Evolutionary conservation across 2,888 invertebrate species (phyloP).

Genomic region (Ophion costatus): DNA sequence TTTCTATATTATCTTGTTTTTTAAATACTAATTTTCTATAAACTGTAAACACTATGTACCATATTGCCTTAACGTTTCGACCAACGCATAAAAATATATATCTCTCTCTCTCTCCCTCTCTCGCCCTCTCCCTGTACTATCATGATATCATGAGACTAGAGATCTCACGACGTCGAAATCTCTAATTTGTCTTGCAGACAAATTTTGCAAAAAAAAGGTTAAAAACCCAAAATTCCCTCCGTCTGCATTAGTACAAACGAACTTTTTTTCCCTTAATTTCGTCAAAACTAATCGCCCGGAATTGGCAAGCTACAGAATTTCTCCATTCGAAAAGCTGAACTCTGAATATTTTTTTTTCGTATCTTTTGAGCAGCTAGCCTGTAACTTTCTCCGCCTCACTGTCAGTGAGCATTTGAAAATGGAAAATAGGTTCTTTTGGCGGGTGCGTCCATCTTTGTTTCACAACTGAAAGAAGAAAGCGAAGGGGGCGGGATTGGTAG

Average conservation of each 20-base stretch:
- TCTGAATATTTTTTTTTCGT: too few species aligned
- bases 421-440: not conserved
- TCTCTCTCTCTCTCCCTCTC: not conserved
- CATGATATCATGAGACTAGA: constrained; percentile 36
- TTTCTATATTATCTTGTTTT: too few species aligned
- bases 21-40: too few species aligned
- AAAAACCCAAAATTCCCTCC: constrained; percentile 12
- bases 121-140: constrained; percentile 17
- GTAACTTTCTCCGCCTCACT: too few species aligned
- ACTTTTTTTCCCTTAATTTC: not conserved
- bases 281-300: too few species aligned
- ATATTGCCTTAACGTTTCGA: too few species aligned
- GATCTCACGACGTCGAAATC: constrained; percentile 39
- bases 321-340: too few species aligned
- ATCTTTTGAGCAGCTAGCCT: too few species aligned
- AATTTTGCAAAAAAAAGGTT: not conserved
- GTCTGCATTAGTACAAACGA: constrained; percentile 16
- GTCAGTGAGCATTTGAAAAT: not conserved
- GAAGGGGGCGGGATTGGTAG: not conserved
- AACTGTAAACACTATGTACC: too few species aligned
- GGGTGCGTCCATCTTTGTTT: not conserved
- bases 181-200: too few species aligned
- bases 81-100: too few species aligned
- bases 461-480: not conserved
- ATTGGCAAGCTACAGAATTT: too few species aligned